Percentiles rank a stretch among this genome's conserved stretches.
phyloP scores from a whole-genome alignment of 2,797 vertebrate genomes.

The Thunnus albacares region DNA sequence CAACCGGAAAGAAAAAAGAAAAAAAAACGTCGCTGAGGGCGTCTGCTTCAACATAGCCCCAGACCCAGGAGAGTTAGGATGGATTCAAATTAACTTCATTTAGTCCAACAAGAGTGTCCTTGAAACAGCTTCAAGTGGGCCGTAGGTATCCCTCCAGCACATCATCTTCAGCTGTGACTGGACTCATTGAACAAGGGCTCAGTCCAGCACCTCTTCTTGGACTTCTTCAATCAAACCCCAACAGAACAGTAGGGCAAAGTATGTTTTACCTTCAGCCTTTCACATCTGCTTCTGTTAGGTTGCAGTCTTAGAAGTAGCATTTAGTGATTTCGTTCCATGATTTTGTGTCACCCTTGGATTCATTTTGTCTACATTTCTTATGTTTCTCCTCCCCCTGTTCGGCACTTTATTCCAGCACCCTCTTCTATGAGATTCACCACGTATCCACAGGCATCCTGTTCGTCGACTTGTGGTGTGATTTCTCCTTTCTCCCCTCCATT shows the following conservation, averaged over 20 bases:
- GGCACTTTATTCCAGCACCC: not conserved
- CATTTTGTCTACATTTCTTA: conserved; percentile 30
- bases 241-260: conserved; percentile 37
- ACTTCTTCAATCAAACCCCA: conserved; percentile 53
- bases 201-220: conserved; percentile 47
- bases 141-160: conserved; percentile 79
- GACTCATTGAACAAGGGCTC: conserved; percentile 68
- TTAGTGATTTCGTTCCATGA: conserved; percentile 32
- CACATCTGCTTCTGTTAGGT: conserved; percentile 27
- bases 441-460: conserved; percentile 41
- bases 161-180: conserved; percentile 68
- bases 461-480: conserved; percentile 32
- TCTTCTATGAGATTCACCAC: conserved; percentile 3
- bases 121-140: conserved; percentile 85
- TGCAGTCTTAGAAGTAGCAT: conserved; percentile 38
- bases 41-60: conserved; percentile 73
- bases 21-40: conserved; percentile 80
- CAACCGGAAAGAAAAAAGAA: conserved; percentile 56
- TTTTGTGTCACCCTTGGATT: conserved; percentile 42
- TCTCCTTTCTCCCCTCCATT: conserved; percentile 34
- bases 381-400: conserved; percentile 1
- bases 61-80: conserved; percentile 82
- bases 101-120: conserved; percentile 86
- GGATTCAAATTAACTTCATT: conserved; percentile 89
- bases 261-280: conserved; percentile 39